Evolutionary conservation across 2,888 invertebrate species (phyloP), one percentile per base, ranked within the genome.

Genomic region (Drosophila kuntzei): DNA sequence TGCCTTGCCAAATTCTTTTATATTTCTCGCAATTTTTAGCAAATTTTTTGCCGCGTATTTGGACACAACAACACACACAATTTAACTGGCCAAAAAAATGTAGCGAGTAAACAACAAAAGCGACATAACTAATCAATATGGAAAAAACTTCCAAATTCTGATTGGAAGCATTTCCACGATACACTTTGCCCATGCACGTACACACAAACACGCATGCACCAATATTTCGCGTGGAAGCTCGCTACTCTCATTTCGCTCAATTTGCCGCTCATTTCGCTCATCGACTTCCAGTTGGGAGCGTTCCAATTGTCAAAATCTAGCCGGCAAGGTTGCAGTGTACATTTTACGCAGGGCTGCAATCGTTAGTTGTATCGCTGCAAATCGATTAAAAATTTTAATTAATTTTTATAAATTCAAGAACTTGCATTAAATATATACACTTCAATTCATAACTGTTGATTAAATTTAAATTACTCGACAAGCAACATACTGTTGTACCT

Each of bases 61-160:
- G 65, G 29, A 27, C 41, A 53, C 39, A 79, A 79, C 80, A 90
- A 89, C 73, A 76, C 66, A 73, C 78, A 68, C 68, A 72, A 64
- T 60, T 89, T 86, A 86, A 77, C 80, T 81, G 76, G 71, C 64
- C 72, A 83, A 85, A 85, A 85, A 87, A 87, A 89, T 89, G 89
- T 85, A 83, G 90, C 87, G 91, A 88, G 90, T 90, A 90, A 90
- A 91, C 90, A 90, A 90, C 91, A 90, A 91, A 90, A 91, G 89
- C 90, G 90, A 90, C 90, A 90, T 90, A 90, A 91, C 91, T 91
- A 90, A 90, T 90, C 90, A 90, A 90, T 90, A 90, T 90, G 91
- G 91, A 90, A 90, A 90, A 90, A 90, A 88, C 86, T 90, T 89
- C 90, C 88, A 89, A 80, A 79, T 75, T 79, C 64, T 71, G 71